phyloP scores from a whole-genome alignment of 2,113 vertebrate species.

The Brachypodius melanocephalos region DNA sequence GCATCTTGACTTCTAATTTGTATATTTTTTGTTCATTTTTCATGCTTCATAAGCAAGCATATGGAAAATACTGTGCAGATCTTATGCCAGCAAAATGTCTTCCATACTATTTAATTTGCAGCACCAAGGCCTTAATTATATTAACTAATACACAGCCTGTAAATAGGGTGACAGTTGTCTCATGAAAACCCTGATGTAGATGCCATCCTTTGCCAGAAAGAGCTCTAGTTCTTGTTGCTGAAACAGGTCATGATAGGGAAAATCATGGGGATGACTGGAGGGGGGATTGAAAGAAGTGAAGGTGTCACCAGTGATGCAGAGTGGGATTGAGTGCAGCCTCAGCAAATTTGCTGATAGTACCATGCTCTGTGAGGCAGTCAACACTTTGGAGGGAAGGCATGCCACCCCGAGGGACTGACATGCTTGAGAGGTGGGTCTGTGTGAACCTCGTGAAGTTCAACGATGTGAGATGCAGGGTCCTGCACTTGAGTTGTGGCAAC shows the following conservation, averaged over 20 bases:
- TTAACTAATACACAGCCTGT: slow-evolving; percentile 26
- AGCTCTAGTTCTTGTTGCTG: background rate
- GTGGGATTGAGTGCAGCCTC: background rate
- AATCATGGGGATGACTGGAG: accelerated
- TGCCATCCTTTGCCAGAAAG: background rate
- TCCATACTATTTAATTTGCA: slow-evolving; percentile 39
- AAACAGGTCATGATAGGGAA: background rate
- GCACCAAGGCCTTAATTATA: slow-evolving; percentile 53
- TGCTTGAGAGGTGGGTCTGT: background rate
- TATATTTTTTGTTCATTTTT: slow-evolving; percentile 40
- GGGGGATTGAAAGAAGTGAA: background rate
- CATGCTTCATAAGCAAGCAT: background rate
- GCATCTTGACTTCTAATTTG: slow-evolving; percentile 1
- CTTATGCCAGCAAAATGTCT: slow-evolving; percentile 51
- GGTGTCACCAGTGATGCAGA: background rate
- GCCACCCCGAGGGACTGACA: background rate
- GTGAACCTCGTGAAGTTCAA: background rate
- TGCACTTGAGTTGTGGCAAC: background rate
- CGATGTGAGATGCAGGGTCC: background rate
- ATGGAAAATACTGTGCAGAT: background rate
- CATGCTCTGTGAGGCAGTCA: too few relatives aligned
- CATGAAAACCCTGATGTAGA: slow-evolving; percentile 10
- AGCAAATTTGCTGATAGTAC: background rate
- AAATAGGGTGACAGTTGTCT: slow-evolving; percentile 50
- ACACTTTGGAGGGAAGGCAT: background rate